Base-by-base conservation (phyloP, 2,888 invertebrate species). In the Physocephala rufipes region DNA sequence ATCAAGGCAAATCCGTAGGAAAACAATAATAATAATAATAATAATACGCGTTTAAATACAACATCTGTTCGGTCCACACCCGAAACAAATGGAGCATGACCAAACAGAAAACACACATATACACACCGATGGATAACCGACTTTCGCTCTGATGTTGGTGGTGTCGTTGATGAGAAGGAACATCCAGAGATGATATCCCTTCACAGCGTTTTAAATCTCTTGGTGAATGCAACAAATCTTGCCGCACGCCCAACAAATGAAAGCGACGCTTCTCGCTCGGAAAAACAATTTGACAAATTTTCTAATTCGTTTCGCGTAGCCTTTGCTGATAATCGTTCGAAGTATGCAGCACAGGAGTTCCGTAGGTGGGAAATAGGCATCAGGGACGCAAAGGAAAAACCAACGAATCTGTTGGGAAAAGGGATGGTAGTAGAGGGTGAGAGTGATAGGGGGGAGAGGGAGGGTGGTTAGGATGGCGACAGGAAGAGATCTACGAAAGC, bases 11-110 rank as follows among this genome's bases (percentile, higher is more conserved):
- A 67, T 51, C 62, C 45, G 62, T 30, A 30, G 82, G 80, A 79
- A 79, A 82, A 82, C 82, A 83, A 81, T 80, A 79, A 82, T 84
- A 36, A 36, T 36, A 36, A 36, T 36, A 36, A n/a, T n/a, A n/a
- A n/a, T n/a, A 83, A 83, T 83, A 80, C 81, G 82, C 82, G 82
- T 85, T 84, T 83, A 85, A 84, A 82, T 83, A 81, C 80, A 86
- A 86, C 86, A 86, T 86, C 86, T 86, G 86, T 85, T 86, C 84
- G 81, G n/a, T 82, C 81, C 81, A 82, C 84, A 84, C 85, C 82
- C 82, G 36, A 80, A 81, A 78, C 83, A 86, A 86, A 86, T 86
- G 85, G 86, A 86, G 86, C 86, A 84, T 86, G 82, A 84, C 82
- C 81, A 82, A 83, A 83, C 82, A 80, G 77, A 81, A 84, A 81